A percentile compares a stretch with the other conserved stretches of the same genome.
Conservation (phyloP, 2,797 vertebrate species). For the Manis pentadactyla region DNA sequence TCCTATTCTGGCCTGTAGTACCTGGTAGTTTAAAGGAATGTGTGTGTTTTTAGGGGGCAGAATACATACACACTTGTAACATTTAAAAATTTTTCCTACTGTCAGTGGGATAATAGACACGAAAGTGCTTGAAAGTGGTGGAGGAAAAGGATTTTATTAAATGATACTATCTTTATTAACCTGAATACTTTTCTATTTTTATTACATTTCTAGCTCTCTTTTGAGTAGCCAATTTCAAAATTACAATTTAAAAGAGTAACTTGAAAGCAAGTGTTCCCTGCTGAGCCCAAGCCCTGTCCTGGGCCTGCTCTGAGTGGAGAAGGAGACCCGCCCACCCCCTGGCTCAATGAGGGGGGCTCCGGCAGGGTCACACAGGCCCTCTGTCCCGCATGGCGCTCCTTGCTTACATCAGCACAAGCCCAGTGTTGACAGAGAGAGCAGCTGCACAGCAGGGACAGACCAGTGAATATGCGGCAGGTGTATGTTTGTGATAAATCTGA, state of each 20-base stretch:
- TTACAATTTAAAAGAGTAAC: background rate
- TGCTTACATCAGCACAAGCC: background rate
- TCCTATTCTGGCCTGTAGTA: background rate
- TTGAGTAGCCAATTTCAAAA: background rate
- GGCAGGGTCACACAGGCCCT: rapidly evolving
- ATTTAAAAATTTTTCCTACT: background rate
- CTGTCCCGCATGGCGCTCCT: rapidly evolving
- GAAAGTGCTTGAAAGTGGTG: background rate
- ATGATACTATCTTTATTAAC: background rate
- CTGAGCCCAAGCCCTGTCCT: background rate
- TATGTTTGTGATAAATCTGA: background rate
- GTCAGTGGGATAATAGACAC: background rate
- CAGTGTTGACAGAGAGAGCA: background rate
- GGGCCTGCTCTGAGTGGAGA: background rate
- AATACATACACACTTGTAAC: background rate
- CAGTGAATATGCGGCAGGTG: background rate
- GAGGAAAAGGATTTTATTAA: background rate
- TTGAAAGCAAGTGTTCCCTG: background rate
- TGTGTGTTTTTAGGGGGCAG: background rate
- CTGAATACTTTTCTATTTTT: background rate
- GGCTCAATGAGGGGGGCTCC: too few relatives aligned
- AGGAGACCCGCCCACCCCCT: background rate
- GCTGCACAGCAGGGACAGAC: background rate
- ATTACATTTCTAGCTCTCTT: background rate
- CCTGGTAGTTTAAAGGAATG: background rate